phyloP scores from a whole-genome alignment of 2,113 vertebrate genomes.

The Junco hyemalis region DNA sequence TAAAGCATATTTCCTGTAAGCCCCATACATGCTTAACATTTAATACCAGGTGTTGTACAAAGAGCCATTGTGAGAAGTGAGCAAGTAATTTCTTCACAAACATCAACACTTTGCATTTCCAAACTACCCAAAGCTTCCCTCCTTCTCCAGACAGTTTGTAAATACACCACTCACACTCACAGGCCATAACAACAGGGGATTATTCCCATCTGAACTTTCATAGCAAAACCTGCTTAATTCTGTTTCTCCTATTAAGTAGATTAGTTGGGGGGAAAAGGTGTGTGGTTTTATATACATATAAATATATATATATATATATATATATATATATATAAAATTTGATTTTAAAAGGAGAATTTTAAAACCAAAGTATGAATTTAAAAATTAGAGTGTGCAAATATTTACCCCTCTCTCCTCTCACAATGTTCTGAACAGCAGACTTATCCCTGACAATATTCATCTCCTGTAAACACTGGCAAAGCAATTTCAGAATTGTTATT shows the following conservation, averaged over 20 bases:
- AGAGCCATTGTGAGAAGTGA: neutral
- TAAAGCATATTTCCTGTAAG: neutral
- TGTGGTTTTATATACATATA: neutral
- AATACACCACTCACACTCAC: neutral
- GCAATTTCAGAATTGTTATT: constrained; percentile 42
- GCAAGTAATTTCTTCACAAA: neutral
- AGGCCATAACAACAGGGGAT: neutral
- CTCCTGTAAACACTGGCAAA: constrained; percentile 24
- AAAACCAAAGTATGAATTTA: neutral
- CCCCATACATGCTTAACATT: neutral
- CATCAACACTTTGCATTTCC: neutral
- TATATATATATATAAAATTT: neutral
- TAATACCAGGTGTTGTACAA: neutral
- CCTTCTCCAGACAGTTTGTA: neutral
- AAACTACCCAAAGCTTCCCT: neutral
- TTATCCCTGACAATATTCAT: constrained; percentile 9
- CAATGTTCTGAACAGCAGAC: neutral
- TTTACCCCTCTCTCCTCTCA: neutral
- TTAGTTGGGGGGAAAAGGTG: neutral
- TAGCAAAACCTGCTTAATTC: neutral
- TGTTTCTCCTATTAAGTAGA: neutral
- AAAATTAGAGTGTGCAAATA: constrained; percentile 3
- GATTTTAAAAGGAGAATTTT: neutral
- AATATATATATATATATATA: neutral
- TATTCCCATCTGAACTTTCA: neutral